These are phyloP conservation scores for Drosophila sp. DNA, from an alignment of 1,140 invertebrate species.

Conservation along the genomic window DNA sequence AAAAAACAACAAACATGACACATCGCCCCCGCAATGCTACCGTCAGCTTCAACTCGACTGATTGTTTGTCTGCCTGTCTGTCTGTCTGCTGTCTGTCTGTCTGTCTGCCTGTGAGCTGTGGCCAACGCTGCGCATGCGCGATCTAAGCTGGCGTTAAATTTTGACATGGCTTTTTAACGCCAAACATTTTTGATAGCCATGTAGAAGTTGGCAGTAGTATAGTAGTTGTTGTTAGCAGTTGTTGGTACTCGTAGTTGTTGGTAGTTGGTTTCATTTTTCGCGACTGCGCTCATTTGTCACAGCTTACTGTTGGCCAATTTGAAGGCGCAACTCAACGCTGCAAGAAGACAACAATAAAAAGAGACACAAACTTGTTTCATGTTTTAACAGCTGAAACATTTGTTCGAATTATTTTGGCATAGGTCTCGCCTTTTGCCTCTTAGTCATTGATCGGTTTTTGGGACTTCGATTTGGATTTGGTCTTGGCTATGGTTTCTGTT, in stretches of 20 bases:
- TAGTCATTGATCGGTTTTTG: constrained; percentile 36
- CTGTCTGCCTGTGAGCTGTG: constrained; percentile 6
- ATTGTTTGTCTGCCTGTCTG: neutral
- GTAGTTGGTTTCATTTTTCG: constrained; percentile 55
- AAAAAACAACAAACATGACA: constrained; percentile 39
- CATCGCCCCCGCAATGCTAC: constrained; percentile 37
- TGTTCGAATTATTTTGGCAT: constrained; percentile 54
- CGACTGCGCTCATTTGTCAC: constrained; percentile 64
- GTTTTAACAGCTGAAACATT: constrained; percentile 60
- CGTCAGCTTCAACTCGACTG: neutral
- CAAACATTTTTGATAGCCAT: constrained; percentile 55
- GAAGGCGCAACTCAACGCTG: constrained; percentile 19
- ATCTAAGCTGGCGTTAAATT: constrained; percentile 75
- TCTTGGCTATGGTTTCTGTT: neutral
- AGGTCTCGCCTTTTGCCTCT: constrained; percentile 44
- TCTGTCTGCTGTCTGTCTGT: constrained; percentile 14
- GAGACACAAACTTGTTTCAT: constrained; percentile 60
- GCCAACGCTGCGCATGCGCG: constrained; percentile 24
- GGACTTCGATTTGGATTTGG: constrained; percentile 30
- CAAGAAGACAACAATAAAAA: constrained; percentile 6
- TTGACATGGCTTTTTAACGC: constrained; percentile 78
- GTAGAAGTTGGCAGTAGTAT: constrained; percentile 13
- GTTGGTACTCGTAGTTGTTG: too few relatives aligned
- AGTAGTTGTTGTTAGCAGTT: constrained; percentile 16
- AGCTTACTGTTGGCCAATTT: constrained; percentile 54